A percentile compares a stretch with the other conserved stretches of the same genome.
phyloP scores from a whole-genome alignment of 2,888 invertebrate species.

The Eupeodes luniger region DNA sequence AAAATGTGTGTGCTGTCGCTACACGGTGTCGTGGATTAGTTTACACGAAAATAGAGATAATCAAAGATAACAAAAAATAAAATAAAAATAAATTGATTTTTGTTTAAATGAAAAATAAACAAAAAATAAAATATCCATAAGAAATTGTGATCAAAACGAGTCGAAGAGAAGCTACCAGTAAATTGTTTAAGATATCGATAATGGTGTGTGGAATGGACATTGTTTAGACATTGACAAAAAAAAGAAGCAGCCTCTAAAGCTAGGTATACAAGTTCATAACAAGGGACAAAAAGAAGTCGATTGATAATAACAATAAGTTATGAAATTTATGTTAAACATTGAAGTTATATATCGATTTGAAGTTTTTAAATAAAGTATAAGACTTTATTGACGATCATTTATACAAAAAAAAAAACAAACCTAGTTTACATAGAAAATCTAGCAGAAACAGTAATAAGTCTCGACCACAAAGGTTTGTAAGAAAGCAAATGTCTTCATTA shows the following conservation, averaged over 20 bases:
- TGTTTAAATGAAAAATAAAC: slow-evolving; percentile 24
- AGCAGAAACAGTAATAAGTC: too few species aligned
- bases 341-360: too few species aligned
- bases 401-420: too few species aligned
- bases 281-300: too few species aligned
- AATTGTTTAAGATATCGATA: slow-evolving; percentile 28
- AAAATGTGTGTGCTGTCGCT: slow-evolving; percentile 69
- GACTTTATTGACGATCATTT: too few species aligned
- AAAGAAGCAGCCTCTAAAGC: not conserved
- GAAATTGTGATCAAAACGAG: not conserved
- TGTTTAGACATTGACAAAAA: not conserved
- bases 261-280: too few species aligned
- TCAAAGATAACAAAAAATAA: slow-evolving; percentile 11
- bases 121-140: not conserved
- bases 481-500: too few species aligned
- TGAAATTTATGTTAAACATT: too few species aligned
- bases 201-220: slow-evolving; percentile 26
- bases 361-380: too few species aligned
- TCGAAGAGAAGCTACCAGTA: slow-evolving; percentile 26
- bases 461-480: too few species aligned
- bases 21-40: slow-evolving; percentile 74
- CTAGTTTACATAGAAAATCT: too few species aligned
- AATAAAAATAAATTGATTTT: not conserved
- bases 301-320: too few species aligned
- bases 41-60: slow-evolving; percentile 73